A percentile compares a stretch with the other conserved stretches of the same genome.
phyloP scores from a whole-genome alignment of 2,888 invertebrate genomes.

The Smittia aterrima region DNA sequence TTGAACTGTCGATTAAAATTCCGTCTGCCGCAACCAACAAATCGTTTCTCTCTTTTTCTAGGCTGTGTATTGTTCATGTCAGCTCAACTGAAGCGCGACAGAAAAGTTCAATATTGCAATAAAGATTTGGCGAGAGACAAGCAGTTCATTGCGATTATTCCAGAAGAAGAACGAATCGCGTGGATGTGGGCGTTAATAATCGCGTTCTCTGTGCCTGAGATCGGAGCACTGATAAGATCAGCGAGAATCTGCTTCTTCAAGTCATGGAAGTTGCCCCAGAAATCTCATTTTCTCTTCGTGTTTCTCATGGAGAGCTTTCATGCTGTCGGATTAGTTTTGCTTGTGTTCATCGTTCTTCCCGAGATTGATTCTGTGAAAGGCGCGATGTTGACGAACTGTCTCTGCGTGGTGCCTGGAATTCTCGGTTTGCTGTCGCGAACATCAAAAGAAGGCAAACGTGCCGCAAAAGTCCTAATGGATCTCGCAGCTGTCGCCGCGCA shows the following conservation, averaged over 20 bases:
- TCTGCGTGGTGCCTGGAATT: slow-evolving; percentile 84
- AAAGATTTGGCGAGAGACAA: slow-evolving; percentile 85
- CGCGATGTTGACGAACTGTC: slow-evolving; percentile 92
- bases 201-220: slow-evolving; percentile 84
- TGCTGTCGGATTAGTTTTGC: slow-evolving; percentile 78
- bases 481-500: slow-evolving; percentile 83
- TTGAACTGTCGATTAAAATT: no score
- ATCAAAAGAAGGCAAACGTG: slow-evolving; percentile 75
- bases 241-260: slow-evolving; percentile 88
- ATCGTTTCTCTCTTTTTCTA: not conserved
- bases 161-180: slow-evolving; percentile 81
- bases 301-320: slow-evolving; percentile 85
- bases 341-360: slow-evolving; percentile 86
- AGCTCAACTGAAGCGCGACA: slow-evolving; percentile 77
- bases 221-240: slow-evolving; percentile 80
- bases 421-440: slow-evolving; percentile 76
- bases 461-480: slow-evolving; percentile 77
- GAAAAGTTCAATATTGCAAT: slow-evolving; percentile 77
- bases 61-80: slow-evolving; percentile 89
- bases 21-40: no score
- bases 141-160: slow-evolving; percentile 76
- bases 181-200: slow-evolving; percentile 92
- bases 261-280: slow-evolving; percentile 70
- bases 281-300: slow-evolving; percentile 56
- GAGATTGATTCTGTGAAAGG: slow-evolving; percentile 92